Evolutionary conservation across 2,797 vertebrate species (phyloP), one percentile per base, ranked within the genome.

Genomic region (Florisuga fusca): DNA sequence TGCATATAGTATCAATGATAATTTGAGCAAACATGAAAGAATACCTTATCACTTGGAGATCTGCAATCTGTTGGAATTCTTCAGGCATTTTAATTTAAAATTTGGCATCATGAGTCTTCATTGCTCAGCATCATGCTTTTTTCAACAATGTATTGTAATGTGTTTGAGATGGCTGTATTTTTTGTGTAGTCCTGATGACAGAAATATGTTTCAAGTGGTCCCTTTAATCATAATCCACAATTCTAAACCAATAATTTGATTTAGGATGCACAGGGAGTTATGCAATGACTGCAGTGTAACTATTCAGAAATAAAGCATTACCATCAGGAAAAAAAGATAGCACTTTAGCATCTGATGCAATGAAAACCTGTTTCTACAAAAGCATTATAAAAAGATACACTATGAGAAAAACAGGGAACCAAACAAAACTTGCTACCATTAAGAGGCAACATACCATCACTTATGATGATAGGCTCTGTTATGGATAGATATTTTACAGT

Each of bases 231-330:
- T 82, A 66, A 94, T 95, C 93, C 96, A 91, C 90, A 97, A 84
- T 95, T 96, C 85, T 94, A 87, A 96, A 87, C 29, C 48, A 80
- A 57, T 94, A 38, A n/a, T 63, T 74, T 96, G 94, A 94, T 94
- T 84, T 54, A 36, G 66, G 69, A 80, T 89, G 34, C 57, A 96
- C 46, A 66, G 61, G 36, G 89, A 93, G 78, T 96, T 96, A 89
- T 76, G 34, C 84, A 79, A 71, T 78, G 38, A 46, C 21, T 85
- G 71, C 34, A 89, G 90, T 68, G 75, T 87, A 87, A 62, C 66
- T 82, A 54, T 89, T 95, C 69, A 94, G 82, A 85, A 89, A 85
- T 16, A 87, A 77, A 85, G 50, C 54, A 27, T 54, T 77, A 43
- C 58, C 62, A 74, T 76, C 31, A 83, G 75, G 74, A 27, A 54